A percentile compares a stretch with the other conserved stretches of the same genome.
phyloP scores from a whole-genome alignment of 2,888 invertebrate genomes.

The Caenorhabditis parvicauda region DNA sequence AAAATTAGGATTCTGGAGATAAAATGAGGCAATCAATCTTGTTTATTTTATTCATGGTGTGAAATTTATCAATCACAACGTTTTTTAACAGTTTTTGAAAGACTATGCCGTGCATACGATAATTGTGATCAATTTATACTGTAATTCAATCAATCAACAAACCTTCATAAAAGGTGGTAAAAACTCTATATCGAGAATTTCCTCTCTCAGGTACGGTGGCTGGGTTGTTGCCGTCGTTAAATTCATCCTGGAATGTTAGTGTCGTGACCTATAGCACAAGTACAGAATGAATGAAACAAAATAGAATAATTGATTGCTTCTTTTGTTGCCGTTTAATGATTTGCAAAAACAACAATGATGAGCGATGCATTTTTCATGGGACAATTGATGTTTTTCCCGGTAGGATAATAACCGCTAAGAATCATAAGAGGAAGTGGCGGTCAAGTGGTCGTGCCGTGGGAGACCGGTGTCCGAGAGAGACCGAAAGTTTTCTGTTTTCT shows the following conservation, averaged over 20 bases:
- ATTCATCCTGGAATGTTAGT: conserved; percentile 16
- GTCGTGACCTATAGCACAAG: no score
- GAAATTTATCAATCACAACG: no score
- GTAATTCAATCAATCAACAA: neutral
- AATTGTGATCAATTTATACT: neutral
- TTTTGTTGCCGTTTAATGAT: no score
- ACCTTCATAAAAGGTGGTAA: conserved; percentile 29
- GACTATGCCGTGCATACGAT: no score
- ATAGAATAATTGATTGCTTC: no score
- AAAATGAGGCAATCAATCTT: neutral
- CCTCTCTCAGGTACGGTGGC: conserved; percentile 10
- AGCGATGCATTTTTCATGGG: neutral
- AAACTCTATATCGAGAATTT: conserved; percentile 11
- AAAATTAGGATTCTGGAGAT: neutral
- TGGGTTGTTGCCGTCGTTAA: conserved; percentile 9
- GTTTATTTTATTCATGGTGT: neutral
- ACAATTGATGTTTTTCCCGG: neutral
- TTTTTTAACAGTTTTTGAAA: no score
- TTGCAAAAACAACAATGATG: conserved; percentile 4
- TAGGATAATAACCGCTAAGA: no score
- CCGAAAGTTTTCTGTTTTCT: no score
- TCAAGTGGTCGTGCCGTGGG: no score
- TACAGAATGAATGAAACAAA: no score
- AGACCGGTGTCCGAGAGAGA: no score
- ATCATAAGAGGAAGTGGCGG: no score